Conservation (phyloP, 2,888 invertebrate species). For the Anthoptus insignis region DNA sequence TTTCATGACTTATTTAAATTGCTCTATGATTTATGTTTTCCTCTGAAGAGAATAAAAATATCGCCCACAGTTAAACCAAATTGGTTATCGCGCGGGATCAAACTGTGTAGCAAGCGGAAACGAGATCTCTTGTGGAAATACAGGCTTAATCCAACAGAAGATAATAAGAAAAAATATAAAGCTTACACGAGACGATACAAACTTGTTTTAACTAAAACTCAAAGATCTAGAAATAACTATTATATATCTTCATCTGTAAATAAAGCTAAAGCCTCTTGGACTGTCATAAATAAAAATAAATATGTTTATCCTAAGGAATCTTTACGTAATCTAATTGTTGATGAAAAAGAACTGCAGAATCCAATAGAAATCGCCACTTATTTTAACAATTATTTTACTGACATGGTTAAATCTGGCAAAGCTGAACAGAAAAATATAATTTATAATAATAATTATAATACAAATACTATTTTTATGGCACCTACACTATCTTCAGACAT, state of each 20-base stretch:
- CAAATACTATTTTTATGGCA: not conserved
- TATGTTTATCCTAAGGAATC: too few species aligned
- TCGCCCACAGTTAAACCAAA: not conserved
- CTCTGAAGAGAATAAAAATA: not conserved
- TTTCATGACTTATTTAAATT: not conserved
- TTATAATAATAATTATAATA: not conserved
- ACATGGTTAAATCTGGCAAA: not conserved
- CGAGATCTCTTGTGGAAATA: conserved; percentile 2
- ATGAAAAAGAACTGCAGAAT: too few species aligned
- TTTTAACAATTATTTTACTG: not conserved
- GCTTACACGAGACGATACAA: not conserved
- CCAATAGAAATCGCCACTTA: not conserved
- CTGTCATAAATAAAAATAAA: not conserved
- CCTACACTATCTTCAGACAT: not conserved
- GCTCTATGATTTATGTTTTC: not conserved
- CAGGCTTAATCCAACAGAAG: not conserved
- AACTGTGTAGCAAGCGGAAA: not conserved
- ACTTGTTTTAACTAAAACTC: not conserved
- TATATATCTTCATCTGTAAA: not conserved
- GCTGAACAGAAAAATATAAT: not conserved
- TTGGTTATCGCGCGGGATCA: not conserved
- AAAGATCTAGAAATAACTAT: not conserved
- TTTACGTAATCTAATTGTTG: too few species aligned
- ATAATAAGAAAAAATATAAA: conserved; percentile 1
- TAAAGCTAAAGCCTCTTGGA: not conserved